These are phyloP conservation scores for Porites lutea DNA, from an alignment of 64 coral and sea anemone species.

Conservation along the genomic window DNA sequence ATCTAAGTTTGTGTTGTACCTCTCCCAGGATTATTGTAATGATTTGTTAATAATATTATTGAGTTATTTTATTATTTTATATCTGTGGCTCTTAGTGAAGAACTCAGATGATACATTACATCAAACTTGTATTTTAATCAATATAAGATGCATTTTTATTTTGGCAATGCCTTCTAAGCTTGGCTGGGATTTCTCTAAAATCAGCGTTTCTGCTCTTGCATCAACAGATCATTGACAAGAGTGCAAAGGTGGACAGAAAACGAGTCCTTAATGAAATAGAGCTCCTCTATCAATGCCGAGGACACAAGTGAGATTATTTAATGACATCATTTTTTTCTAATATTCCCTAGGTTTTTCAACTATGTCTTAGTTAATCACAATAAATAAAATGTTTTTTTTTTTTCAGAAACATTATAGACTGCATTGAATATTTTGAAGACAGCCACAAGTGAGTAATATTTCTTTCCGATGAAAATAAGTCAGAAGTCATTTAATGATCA, in stretches of 20 bases:
- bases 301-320: slow-evolving; percentile 78
- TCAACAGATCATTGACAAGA: slow-evolving; percentile 90
- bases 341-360: background rate
- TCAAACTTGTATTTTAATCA: no score
- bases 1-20: no score
- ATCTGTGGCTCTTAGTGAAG: no score
- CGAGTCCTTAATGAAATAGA: slow-evolving; percentile 93
- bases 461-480: background rate
- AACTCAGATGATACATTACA: no score
- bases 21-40: no score
- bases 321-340: background rate
- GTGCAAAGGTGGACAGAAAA: slow-evolving; percentile 78
- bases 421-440: slow-evolving; percentile 94
- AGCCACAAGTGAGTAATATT: slow-evolving; percentile 47
- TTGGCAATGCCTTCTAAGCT: no score
- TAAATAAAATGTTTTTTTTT: background rate
- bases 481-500: no score
- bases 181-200: no score
- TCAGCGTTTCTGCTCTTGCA: background rate
- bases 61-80: no score
- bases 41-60: no score
- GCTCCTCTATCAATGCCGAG: slow-evolving; percentile 83
- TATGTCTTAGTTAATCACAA: background rate
- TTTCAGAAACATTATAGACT: slow-evolving; percentile 87
- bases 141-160: no score